These are phyloP conservation scores for Protobothrops mucrosquamatus DNA, from an alignment of 2,113 vertebrate species.

Conservation along the genomic window DNA sequence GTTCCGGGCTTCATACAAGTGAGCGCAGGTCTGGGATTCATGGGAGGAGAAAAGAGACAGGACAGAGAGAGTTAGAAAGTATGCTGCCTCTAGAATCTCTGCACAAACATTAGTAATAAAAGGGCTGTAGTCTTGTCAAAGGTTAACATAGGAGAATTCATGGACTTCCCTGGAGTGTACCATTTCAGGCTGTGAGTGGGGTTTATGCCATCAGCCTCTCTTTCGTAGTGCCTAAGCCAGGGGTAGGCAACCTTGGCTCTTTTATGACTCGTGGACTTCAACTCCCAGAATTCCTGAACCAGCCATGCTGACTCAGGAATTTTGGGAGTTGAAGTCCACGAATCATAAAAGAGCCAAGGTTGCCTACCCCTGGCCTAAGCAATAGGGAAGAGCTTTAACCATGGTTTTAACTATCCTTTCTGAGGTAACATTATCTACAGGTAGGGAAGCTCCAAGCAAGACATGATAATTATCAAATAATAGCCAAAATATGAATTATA, in stretches of 20 bases:
- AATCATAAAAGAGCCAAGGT: too few species aligned
- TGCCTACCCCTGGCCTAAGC: neutral
- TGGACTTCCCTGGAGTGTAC: neutral
- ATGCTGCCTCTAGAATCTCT: neutral
- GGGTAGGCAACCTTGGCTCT: too few species aligned
- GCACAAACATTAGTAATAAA: neutral
- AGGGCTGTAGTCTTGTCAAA: neutral
- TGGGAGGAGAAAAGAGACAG: neutral
- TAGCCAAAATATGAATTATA: neutral
- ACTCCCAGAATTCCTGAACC: too few species aligned
- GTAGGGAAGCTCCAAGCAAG: neutral
- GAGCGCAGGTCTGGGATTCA: slow-evolving; percentile 83
- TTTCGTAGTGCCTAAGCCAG: neutral
- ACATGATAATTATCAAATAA: neutral
- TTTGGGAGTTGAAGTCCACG: too few species aligned
- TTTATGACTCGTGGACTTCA: too few species aligned
- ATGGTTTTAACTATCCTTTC: neutral
- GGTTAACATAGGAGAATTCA: neutral
- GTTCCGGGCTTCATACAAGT: slow-evolving; percentile 86
- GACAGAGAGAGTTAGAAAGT: neutral
- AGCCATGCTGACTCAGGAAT: too few species aligned
- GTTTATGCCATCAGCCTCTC: neutral
- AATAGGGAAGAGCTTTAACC: neutral
- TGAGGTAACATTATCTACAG: neutral
- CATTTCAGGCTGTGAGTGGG: neutral